Base-by-base conservation (phyloP, 2,888 invertebrate genomes). In the Tinea trinotella region DNA sequence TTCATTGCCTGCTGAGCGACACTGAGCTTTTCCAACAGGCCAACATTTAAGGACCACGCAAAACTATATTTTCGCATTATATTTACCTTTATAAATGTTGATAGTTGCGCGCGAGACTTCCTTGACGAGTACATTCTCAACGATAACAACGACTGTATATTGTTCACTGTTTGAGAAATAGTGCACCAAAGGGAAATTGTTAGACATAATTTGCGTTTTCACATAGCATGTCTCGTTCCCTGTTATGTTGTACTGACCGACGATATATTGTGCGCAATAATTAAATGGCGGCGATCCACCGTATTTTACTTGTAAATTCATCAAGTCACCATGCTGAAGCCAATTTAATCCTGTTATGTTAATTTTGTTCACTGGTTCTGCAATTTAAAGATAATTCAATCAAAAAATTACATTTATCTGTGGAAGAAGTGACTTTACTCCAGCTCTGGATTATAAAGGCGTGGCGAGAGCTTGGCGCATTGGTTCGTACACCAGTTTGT, bases 1-100 rank as follows among this genome's bases (percentile, higher is more conserved):
- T n/a, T n/a, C n/a, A n/a, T n/a, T n/a, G n/a, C n/a, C n/a, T n/a
- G n/a, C n/a, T n/a, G n/a, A n/a, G n/a, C n/a, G n/a, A n/a, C n/a
- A n/a, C n/a, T n/a, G n/a, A n/a, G n/a, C n/a, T n/a, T n/a, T n/a
- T n/a, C n/a, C n/a, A n/a, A n/a, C n/a, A n/a, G n/a, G n/a, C n/a
- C n/a, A n/a, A n/a, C n/a, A n/a, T n/a, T n/a, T n/a, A n/a, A n/a
- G n/a, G n/a, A n/a, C n/a, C n/a, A n/a, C n/a, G n/a, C n/a, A n/a
- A n/a, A n/a, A n/a, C n/a, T n/a, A n/a, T n/a, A n/a, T n/a, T n/a
- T n/a, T n/a, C n/a, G n/a, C n/a, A n/a, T n/a, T n/a, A 7, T 4
- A 55, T 34, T 71, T 76, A 95, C 95, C 93, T 90, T 95, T 91
- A 74, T 95, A 96, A 67, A 95, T 91, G 68, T 92, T 94, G 44